These are phyloP conservation scores for Drosophila paramelanica DNA, from an alignment of 2,888 invertebrate species.

Conservation along the genomic window DNA sequence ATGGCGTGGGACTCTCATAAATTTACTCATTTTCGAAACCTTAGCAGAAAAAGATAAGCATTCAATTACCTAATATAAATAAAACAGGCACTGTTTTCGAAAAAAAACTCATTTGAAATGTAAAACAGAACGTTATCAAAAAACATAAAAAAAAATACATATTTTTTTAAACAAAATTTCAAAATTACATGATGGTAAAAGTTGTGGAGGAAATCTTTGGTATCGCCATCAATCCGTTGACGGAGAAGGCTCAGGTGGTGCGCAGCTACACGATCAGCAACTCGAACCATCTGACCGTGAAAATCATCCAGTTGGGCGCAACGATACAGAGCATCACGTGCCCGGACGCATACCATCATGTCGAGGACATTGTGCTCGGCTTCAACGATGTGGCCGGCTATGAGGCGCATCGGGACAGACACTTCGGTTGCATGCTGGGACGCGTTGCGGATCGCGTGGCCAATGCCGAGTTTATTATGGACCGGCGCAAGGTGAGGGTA, in stretches of 20 bases:
- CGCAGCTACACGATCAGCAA: slow-evolving; percentile 82
- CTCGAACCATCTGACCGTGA: slow-evolving; percentile 67
- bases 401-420: slow-evolving; percentile 87
- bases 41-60: too few species aligned
- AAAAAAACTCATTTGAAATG: background rate
- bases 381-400: slow-evolving; percentile 92
- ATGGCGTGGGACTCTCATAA: too few species aligned
- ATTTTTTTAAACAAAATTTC: background rate
- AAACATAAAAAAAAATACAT: background rate
- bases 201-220: slow-evolving; percentile 82
- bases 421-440: slow-evolving; percentile 94
- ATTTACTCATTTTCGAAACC: too few species aligned
- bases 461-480: slow-evolving; percentile 89
- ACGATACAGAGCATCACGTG: slow-evolving; percentile 90
- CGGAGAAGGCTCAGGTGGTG: slow-evolving; percentile 64
- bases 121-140: background rate
- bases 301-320: slow-evolving; percentile 91
- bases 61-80: too few species aligned
- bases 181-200: slow-evolving; percentile 65
- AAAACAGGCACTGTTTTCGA: too few species aligned
- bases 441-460: slow-evolving; percentile 93
- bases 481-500: slow-evolving; percentile 89
- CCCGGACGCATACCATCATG: slow-evolving; percentile 89
- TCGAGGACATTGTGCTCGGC: slow-evolving; percentile 92
- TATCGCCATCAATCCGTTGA: slow-evolving; percentile 75